Evolutionary conservation across 2,113 vertebrate species (phyloP), one percentile per base, ranked within the genome.

Genomic region (Entomyzon cyanotis): DNA sequence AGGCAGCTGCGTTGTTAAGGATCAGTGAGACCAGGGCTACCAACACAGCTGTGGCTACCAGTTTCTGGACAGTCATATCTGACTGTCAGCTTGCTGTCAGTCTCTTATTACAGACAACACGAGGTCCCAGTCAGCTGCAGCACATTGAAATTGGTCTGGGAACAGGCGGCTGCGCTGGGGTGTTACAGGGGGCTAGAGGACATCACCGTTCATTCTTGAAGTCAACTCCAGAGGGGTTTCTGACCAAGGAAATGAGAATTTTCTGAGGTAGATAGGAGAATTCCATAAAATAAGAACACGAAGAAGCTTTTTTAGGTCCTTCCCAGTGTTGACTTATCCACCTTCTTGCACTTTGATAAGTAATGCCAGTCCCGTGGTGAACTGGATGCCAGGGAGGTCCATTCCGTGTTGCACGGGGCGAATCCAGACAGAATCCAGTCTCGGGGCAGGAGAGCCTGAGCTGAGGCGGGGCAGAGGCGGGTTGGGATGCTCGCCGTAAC

Each of bases 141-240:
- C 75, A 84, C 96, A 94, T 96, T 90, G 92, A 89, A 90, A 49
- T 52, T 39, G 88, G 91, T 49, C 92, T 76, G 28, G 67, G 56
- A 79, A 37, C 53, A 69, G 85, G 87, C 23, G 2, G 84, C 76
- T 62, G 63, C 2, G 28, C 82, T 62, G 89, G 53, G 94, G 47
- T 82, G 96, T 98, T 94, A 97, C 11, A 19, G 73, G 89, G 46
- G 94, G 97, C 99, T 99, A 99, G 98, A 99, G 99, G 93, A 99
- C 99, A 99, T 99, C 99, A 96, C 98, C 99, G 93, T 98, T 99
- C 99, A 99, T 99, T 98, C 98, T 99, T 97, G 95, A 97, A 97
- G 96, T 91, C 81, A 56, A 65, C 39, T 84, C 93, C 93, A 81
- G 73, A 67, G 56, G 69, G 70, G 80, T 52, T 95, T 86, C 94